Evolutionary conservation across 2,888 invertebrate species (phyloP), one percentile per base, ranked within the genome.

Genomic region (Abscondita cerata): DNA sequence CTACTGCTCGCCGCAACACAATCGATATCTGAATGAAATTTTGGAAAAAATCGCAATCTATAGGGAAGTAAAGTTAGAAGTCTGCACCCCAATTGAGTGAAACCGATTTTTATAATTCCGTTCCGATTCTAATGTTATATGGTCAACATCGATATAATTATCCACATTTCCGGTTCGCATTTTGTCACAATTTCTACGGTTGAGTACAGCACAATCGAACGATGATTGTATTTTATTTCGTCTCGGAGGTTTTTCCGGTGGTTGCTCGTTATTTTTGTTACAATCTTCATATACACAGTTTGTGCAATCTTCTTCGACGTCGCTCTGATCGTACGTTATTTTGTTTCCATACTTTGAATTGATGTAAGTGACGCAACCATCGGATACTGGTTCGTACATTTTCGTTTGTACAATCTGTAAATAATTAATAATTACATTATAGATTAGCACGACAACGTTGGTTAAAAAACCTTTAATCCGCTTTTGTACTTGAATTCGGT

Each of bases 11-110:
- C 74, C 44, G 78, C 78, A 62, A 77, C 74, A 55, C 78, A 73
- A 67, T 79, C 76, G 48, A 76, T 68, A 52, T 73, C 74, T 51
- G 74, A 72, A 25, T 68, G 68, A 44, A 68, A 67, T 59, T 70
- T 80, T 12, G 89, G 89, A 70, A 85, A 83, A 56, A 88, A 82
- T 68, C 86, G 81, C 31, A 89, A 77, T 81, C 84, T 78, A 69
- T 85, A 83, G 1, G 83, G 83, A 46, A 83, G 77, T 9, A 81
- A 76, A 25, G 81, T 81, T 12, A n/a, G 79, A 73, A 3, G 80
- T 82, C 74, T 86, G 85, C 25, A 83, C 77, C 9, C 81, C 82
- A 34, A 76, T 74, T 20, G 78, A 76, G n/a, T 68, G 68, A 63
- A 67, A 71, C 65, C 71, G 72, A 59, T 72, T 74, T 65, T 74